Evolutionary conservation across 2,888 invertebrate genomes (phyloP).

Genomic region (Apeira syringaria): DNA sequence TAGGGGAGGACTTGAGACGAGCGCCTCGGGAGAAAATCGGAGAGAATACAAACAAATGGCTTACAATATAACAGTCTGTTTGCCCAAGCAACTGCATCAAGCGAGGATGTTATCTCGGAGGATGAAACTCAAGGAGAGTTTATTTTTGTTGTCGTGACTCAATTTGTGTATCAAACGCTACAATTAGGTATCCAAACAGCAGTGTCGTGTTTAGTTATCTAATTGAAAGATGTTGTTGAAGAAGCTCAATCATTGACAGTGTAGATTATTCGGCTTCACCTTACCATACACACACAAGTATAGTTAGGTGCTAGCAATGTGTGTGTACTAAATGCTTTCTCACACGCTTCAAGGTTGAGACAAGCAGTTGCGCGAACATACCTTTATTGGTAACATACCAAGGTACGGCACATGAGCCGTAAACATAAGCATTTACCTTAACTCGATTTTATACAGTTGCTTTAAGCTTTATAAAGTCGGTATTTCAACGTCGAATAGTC

Average conservation of each 20-base stretch:
- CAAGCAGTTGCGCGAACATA: conserved; percentile 55
- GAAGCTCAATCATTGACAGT: conserved; percentile 42
- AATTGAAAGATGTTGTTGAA: conserved; percentile 45
- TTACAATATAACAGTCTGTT: conserved; percentile 14
- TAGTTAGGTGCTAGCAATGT: conserved; percentile 16
- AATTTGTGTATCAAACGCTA: conserved; percentile 22
- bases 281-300: conserved; percentile 36
- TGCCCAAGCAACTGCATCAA: conserved; percentile 22
- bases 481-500: background rate
- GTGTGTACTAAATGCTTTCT: conserved; percentile 58
- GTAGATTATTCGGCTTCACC: conserved; percentile 46
- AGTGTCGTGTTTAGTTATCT: conserved; percentile 26
- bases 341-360: conserved; percentile 54
- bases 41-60: conserved; percentile 19
- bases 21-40: conserved; percentile 28
- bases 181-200: conserved; percentile 13
- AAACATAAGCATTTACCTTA: conserved; percentile 16
- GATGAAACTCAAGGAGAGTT: conserved; percentile 38
- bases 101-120: conserved; percentile 20
- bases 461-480: conserved; percentile 15
- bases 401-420: conserved; percentile 39
- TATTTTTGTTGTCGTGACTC: conserved; percentile 31
- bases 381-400: conserved; percentile 55
- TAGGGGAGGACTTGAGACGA: conserved; percentile 16
- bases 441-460: conserved; percentile 7